Percentiles rank a stretch among this genome's conserved stretches.
These are phyloP conservation scores for Bellardia pandia DNA, from an alignment of 2,888 invertebrate species.

Conservation along the genomic window DNA sequence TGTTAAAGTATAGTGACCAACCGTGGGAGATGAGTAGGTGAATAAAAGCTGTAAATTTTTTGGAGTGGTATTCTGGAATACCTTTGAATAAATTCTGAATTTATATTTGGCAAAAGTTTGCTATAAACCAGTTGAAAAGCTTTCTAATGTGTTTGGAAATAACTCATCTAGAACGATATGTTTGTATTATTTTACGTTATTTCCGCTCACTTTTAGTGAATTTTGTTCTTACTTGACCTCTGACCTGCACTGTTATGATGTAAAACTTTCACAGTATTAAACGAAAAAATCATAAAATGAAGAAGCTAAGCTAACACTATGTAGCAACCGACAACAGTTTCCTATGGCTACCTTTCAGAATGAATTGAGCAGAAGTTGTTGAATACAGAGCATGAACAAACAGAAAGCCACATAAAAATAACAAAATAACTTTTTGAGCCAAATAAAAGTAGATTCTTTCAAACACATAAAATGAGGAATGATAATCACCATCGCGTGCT, in stretches of 20 bases:
- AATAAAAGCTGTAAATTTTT: no score
- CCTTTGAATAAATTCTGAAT: no score
- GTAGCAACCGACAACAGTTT: slow-evolving; percentile 58
- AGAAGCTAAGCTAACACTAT: slow-evolving; percentile 62
- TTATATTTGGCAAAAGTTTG: no score
- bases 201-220: no score
- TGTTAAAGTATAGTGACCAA: no score
- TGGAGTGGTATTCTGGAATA: no score
- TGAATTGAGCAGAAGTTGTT: slow-evolving; percentile 25
- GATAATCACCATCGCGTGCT: slow-evolving; percentile 83
- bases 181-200: no score
- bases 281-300: slow-evolving; percentile 38
- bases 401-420: slow-evolving; percentile 34
- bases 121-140: no score
- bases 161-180: no score
- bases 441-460: slow-evolving; percentile 72
- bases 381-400: slow-evolving; percentile 2
- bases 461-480: slow-evolving; percentile 74
- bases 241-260: background rate
- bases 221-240: no score
- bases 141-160: no score
- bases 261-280: background rate
- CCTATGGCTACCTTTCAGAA: slow-evolving; percentile 38
- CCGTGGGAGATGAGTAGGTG: no score
- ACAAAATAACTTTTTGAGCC: slow-evolving; percentile 70